These are phyloP conservation scores for Decapterus maruadsi DNA, from an alignment of 2,797 vertebrate species.

Conservation along the genomic window DNA sequence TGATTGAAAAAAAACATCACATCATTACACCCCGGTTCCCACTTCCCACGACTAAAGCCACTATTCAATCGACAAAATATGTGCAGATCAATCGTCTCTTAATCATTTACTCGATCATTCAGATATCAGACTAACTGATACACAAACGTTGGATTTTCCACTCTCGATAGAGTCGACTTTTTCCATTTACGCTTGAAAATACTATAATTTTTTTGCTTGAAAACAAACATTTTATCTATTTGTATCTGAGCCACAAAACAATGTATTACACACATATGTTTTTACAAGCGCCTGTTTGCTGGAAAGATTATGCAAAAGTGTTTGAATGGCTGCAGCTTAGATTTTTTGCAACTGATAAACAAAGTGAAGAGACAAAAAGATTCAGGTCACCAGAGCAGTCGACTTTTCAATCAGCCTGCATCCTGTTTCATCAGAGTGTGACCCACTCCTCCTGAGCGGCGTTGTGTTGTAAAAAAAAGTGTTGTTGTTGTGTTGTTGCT, in stretches of 20 bases:
- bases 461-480: background rate
- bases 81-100: background rate
- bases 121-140: background rate
- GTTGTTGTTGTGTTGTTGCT: slow-evolving; percentile 22
- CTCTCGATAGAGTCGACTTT: background rate
- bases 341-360: no score
- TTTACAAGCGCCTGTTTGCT: no score
- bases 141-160: background rate
- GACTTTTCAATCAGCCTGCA: slow-evolving; percentile 9
- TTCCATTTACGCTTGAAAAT: background rate
- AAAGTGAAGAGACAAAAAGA: slow-evolving; percentile 9
- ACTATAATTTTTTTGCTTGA: no score
- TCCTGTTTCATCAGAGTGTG: background rate
- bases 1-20: background rate
- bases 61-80: background rate
- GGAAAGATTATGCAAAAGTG: no score
- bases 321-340: no score
- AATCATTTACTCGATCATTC: background rate
- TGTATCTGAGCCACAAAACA: background rate
- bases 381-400: slow-evolving; percentile 3
- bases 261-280: background rate
- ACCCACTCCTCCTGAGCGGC: background rate
- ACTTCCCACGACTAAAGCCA: background rate
- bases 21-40: background rate
- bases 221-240: no score